phyloP scores from a whole-genome alignment of 2,113 vertebrate species.

The Limanda limanda region DNA sequence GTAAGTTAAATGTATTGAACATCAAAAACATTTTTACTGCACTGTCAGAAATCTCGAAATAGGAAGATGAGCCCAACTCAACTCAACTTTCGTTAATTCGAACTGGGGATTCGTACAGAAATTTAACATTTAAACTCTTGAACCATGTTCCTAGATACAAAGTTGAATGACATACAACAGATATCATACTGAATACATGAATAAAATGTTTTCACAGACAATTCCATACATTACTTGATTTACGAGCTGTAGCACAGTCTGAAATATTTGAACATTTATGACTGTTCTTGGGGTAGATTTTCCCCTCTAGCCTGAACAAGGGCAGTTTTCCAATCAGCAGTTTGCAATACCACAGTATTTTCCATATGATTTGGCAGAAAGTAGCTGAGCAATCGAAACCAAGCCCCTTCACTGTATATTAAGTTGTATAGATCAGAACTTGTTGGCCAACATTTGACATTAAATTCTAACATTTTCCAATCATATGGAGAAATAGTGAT shows the following conservation, averaged over 20 bases:
- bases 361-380: background rate
- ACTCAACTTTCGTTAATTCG: background rate
- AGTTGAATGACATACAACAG: too few relatives aligned
- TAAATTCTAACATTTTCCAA: slow-evolving; percentile 11
- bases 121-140: too few relatives aligned
- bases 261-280: background rate
- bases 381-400: background rate
- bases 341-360: slow-evolving; percentile 21
- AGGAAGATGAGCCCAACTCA: background rate
- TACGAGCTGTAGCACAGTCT: background rate
- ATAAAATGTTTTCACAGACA: background rate
- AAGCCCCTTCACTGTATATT: background rate
- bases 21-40: background rate
- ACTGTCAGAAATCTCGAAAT: background rate
- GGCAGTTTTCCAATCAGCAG: slow-evolving; percentile 8
- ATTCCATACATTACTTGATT: background rate
- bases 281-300: background rate
- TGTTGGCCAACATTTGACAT: background rate
- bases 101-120: too few relatives aligned
- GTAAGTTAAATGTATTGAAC: background rate
- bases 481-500: background rate
- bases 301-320: background rate
- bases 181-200: background rate
- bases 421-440: background rate
- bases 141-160: too few relatives aligned